Conservation (phyloP, 2,113 vertebrate species). For the Rhynchomys soricoides region DNA sequence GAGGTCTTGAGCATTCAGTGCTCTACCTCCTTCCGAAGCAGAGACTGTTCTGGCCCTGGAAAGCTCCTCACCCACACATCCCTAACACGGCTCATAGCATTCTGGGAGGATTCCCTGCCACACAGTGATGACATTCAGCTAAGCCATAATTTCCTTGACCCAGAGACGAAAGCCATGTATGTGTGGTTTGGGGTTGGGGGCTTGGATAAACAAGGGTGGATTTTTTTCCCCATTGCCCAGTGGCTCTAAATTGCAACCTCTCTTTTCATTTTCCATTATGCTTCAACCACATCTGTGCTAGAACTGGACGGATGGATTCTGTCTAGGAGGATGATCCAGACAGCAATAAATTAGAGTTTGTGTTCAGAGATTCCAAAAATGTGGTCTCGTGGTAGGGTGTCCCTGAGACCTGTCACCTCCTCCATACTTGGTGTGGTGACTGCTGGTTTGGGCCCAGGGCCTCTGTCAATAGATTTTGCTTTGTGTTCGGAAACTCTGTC, state of each 20-base stretch:
- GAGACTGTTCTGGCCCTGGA: neutral
- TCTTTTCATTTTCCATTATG: slow-evolving; percentile 81
- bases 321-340: slow-evolving; percentile 68
- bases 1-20: neutral
- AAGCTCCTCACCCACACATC: neutral
- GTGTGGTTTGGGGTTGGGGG: slow-evolving; percentile 64
- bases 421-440: slow-evolving; percentile 46
- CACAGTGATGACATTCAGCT: slow-evolving; percentile 57
- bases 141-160: slow-evolving; percentile 65
- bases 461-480: slow-evolving; percentile 63
- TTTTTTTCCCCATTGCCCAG: slow-evolving; percentile 51
- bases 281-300: slow-evolving; percentile 66
- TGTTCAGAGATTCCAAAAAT: slow-evolving; percentile 67
- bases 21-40: neutral
- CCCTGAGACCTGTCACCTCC: slow-evolving; percentile 68
- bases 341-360: slow-evolving; percentile 77
- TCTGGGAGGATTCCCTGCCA: slow-evolving; percentile 71
- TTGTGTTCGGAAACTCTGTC: slow-evolving; percentile 65
- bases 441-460: slow-evolving; percentile 35
- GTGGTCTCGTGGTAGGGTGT: slow-evolving; percentile 57
- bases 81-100: neutral
- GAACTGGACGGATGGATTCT: slow-evolving; percentile 63
- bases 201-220: slow-evolving; percentile 25
- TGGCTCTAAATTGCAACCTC: slow-evolving; percentile 79
- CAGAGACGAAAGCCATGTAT: slow-evolving; percentile 69